A percentile compares a stretch with the other conserved stretches of the same genome.
Conservation (phyloP, 2,888 invertebrate species). For the Melikaiella ostensackeni region DNA sequence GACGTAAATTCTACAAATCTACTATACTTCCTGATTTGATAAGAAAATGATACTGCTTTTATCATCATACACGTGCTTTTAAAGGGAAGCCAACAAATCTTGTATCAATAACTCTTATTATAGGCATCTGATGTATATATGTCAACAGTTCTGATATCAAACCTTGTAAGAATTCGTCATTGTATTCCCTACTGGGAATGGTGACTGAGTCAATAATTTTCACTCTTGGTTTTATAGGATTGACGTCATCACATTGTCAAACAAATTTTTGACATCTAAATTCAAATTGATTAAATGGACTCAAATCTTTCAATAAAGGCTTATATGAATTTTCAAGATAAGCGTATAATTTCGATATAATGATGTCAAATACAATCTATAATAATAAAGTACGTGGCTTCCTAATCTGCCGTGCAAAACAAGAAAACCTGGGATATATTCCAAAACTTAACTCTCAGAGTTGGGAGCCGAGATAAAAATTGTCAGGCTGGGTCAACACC, state of each 20-base stretch:
- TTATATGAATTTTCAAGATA: no score
- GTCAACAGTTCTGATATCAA: background rate
- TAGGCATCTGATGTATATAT: background rate
- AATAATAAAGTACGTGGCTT: no score
- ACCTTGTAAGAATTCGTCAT: background rate
- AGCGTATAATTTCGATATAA: no score
- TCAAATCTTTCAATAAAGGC: no score
- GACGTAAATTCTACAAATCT: background rate
- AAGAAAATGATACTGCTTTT: background rate
- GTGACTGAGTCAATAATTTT: background rate
- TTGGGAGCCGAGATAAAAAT: no score
- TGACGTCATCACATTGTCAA: background rate
- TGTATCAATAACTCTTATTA: background rate
- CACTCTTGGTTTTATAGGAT: background rate
- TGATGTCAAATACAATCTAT: no score
- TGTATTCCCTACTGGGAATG: background rate
- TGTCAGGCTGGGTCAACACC: no score
- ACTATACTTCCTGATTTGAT: constrained; percentile 6
- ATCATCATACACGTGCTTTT: background rate
- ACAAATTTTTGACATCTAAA: background rate
- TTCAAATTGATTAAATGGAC: background rate
- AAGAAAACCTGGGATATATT: no score
- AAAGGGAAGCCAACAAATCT: background rate
- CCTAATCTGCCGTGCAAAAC: no score
- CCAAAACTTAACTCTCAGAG: no score